These are phyloP conservation scores for Campoplex nolae DNA, from an alignment of 2,888 invertebrate genomes.

Conservation along the genomic window DNA sequence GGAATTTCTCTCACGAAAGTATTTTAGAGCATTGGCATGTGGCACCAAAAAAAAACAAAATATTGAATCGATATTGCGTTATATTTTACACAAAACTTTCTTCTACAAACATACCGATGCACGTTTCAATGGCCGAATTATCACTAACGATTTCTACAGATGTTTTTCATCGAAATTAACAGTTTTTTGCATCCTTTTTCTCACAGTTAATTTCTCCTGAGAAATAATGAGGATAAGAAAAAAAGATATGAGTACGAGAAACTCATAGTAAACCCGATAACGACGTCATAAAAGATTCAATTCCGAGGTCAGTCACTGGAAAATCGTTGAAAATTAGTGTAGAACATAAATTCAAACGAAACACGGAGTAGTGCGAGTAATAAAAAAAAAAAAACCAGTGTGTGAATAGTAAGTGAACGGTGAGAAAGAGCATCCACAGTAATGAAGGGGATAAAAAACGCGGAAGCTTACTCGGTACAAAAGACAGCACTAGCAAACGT, in stretches of 20 bases:
- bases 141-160: too few relatives aligned
- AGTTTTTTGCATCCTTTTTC: too few relatives aligned
- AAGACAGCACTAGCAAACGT: constrained; percentile 74
- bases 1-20: constrained; percentile 17
- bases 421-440: constrained; percentile 62
- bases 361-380: neutral
- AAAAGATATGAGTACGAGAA: too few relatives aligned
- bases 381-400: neutral
- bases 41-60: neutral
- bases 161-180: too few relatives aligned
- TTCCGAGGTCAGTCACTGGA: neutral
- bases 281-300: neutral
- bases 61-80: too few relatives aligned
- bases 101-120: too few relatives aligned
- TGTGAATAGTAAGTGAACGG: constrained; percentile 20
- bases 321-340: constrained; percentile 3
- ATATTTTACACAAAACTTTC: too few relatives aligned
- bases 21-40: constrained; percentile 5
- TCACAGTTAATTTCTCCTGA: too few relatives aligned
- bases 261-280: too few relatives aligned
- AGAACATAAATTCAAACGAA: constrained; percentile 3
- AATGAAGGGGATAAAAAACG: constrained; percentile 46
- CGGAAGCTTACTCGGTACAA: constrained; percentile 41
- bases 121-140: too few relatives aligned
- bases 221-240: too few relatives aligned